A percentile compares a stretch with the other conserved stretches of the same genome.
phyloP scores from a whole-genome alignment of 2,888 invertebrate genomes.

The Apodemia zela region DNA sequence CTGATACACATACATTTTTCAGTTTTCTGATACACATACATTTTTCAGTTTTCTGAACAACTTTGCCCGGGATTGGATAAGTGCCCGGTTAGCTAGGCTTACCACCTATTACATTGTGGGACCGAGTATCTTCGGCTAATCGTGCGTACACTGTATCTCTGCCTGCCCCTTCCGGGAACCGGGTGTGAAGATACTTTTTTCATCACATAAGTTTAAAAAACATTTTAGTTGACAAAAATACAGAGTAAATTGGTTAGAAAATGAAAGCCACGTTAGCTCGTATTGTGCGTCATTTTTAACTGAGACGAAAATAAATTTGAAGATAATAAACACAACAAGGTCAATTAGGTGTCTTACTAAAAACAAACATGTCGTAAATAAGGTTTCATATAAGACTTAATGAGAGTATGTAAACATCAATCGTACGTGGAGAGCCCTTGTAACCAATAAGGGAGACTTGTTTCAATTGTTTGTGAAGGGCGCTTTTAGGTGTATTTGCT shows the following conservation, averaged over 20 bases:
- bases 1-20: too few relatives aligned
- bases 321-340: constrained; percentile 25
- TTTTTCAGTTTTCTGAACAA: too few relatives aligned
- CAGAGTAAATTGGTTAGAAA: neutral
- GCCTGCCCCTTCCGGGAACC: too few relatives aligned
- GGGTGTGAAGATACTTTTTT: too few relatives aligned
- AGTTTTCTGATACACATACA: too few relatives aligned
- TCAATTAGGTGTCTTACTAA: constrained; percentile 61
- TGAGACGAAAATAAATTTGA: constrained; percentile 5
- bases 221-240: too few relatives aligned
- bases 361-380: constrained; percentile 74
- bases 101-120: too few relatives aligned
- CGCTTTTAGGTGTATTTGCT: constrained; percentile 47
- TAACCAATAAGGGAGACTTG: constrained; percentile 67
- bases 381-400: constrained; percentile 64
- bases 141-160: too few relatives aligned
- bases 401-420: constrained; percentile 65
- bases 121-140: too few relatives aligned
- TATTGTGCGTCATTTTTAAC: neutral
- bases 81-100: too few relatives aligned
- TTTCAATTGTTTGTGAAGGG: constrained; percentile 62
- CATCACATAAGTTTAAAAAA: too few relatives aligned
- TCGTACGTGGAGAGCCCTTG: constrained; percentile 63
- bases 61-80: too few relatives aligned
- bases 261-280: neutral